Base-by-base conservation (phyloP, 1,140 invertebrate genomes). In the Eurosta solidaginis region DNA sequence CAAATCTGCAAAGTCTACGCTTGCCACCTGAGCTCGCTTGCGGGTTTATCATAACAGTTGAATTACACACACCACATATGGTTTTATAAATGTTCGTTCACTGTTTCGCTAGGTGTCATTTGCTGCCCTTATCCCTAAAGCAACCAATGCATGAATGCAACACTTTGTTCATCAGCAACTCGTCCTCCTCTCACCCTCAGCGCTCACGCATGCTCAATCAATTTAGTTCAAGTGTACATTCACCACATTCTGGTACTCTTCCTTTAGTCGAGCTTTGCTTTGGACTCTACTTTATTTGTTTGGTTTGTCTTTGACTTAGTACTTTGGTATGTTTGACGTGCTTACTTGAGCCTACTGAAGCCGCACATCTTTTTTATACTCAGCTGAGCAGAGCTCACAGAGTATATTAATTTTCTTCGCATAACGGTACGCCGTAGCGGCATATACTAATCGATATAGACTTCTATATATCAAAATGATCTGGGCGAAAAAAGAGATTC, bases 151-250 rank as follows among this genome's bases (percentile, higher is more conserved):
- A n/a, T n/a, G n/a, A n/a, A n/a, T n/a, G n/a, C n/a, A n/a, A n/a
- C n/a, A n/a, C n/a, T n/a, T n/a, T n/a, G n/a, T n/a, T n/a, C n/a
- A n/a, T n/a, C 59, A 6, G 33, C 33, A 54, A 20, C 27, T 54
- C 27, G 27, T 54, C 50, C 20, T 27, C 10, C 25, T 10, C 50
- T 49, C 25, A 27, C 33, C 1, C 9, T 9, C 25, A 12, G n/a
- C n/a, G n/a, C 33, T 68, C 59, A 20, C 59, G 59, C 59, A 68
- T 68, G 59, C 59, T 29, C 59, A 40, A 33, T 68, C 59, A 68
- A 68, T 68, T 68, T 68, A 68, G 20, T 29, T 68, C 59, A 68
- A 68, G 59, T 40, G 59, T 68, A n/a, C 40, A 68, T 68, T 68
- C 59, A 68, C 33, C 20, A 27, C 59, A 68, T 68, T 68, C 59